phyloP scores from a whole-genome alignment of 2,888 invertebrate genomes.

The Allophyes oxyacanthae region DNA sequence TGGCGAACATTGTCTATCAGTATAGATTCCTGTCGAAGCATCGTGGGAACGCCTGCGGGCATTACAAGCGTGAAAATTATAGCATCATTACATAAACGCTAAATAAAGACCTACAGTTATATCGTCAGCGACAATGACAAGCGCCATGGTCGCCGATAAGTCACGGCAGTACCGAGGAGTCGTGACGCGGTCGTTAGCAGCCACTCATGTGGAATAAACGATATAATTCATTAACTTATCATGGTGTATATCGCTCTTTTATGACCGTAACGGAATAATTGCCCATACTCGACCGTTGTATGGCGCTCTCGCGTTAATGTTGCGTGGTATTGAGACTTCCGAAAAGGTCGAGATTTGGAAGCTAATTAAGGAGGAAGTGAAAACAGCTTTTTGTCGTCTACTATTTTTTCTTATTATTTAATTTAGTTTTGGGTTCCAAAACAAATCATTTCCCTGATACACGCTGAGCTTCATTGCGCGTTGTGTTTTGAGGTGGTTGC shows the following conservation, averaged over 20 bases:
- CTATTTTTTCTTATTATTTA: too few relatives aligned
- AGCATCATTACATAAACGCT: too few relatives aligned
- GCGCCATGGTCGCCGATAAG: slow-evolving; percentile 17
- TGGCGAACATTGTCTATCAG: too few relatives aligned
- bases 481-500: too few relatives aligned
- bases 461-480: too few relatives aligned
- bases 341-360: not conserved
- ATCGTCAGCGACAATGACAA: slow-evolving; percentile 29
- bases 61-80: too few relatives aligned
- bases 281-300: not conserved
- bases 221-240: not conserved
- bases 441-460: too few relatives aligned
- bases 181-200: slow-evolving; percentile 23
- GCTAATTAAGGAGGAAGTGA: too few relatives aligned
- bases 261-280: slow-evolving; percentile 4
- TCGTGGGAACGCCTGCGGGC: too few relatives aligned
- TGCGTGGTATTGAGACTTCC: not conserved
- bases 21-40: too few relatives aligned
- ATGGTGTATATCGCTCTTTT: not conserved
- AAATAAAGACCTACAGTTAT: not conserved
- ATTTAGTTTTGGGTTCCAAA: too few relatives aligned
- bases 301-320: not conserved
- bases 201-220: slow-evolving; percentile 2
- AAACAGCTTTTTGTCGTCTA: too few relatives aligned
- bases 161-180: slow-evolving; percentile 30